phyloP scores from a whole-genome alignment of 1,140 invertebrate species.

The Hylyphantes graminicola region DNA sequence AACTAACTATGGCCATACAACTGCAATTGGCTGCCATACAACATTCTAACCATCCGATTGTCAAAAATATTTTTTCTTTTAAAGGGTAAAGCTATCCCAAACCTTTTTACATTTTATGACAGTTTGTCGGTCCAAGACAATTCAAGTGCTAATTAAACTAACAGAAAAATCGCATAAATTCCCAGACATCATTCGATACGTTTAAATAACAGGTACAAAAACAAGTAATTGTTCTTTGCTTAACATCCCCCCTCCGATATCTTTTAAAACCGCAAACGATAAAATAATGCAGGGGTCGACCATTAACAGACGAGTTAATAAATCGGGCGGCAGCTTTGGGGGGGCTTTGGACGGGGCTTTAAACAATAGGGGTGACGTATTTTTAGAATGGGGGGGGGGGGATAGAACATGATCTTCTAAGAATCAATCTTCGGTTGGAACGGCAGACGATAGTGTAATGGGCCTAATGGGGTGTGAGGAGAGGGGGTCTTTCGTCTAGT shows the following conservation, averaged over 20 bases:
- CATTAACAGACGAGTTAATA: conserved; percentile 51
- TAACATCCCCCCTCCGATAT: conserved; percentile 16
- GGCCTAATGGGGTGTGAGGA: conserved; percentile 49
- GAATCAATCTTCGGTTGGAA: conserved; percentile 51
- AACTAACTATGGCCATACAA: no score
- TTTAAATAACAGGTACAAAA: background rate
- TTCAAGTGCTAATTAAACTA: no score
- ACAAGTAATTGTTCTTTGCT: background rate
- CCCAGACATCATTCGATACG: conserved; percentile 11
- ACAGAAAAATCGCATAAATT: no score
- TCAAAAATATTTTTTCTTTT: no score
- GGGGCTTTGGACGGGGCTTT: conserved; percentile 36
- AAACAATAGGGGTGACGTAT: conserved; percentile 41
- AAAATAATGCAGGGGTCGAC: background rate
- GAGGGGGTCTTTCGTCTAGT: conserved; percentile 7
- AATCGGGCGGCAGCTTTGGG: conserved; percentile 36
- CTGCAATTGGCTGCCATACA: no score
- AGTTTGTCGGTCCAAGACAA: no score
- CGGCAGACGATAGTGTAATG: conserved; percentile 42
- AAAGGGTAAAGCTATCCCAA: no score
- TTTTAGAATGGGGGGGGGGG: conserved; percentile 5
- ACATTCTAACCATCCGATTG: no score
- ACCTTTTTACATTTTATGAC: no score
- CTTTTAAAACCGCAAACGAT: conserved; percentile 38
- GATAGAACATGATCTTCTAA: conserved; percentile 37